A percentile compares a stretch with the other conserved stretches of the same genome.
phyloP scores from a whole-genome alignment of 2,113 vertebrate genomes.

The Brevimyrus niger region DNA sequence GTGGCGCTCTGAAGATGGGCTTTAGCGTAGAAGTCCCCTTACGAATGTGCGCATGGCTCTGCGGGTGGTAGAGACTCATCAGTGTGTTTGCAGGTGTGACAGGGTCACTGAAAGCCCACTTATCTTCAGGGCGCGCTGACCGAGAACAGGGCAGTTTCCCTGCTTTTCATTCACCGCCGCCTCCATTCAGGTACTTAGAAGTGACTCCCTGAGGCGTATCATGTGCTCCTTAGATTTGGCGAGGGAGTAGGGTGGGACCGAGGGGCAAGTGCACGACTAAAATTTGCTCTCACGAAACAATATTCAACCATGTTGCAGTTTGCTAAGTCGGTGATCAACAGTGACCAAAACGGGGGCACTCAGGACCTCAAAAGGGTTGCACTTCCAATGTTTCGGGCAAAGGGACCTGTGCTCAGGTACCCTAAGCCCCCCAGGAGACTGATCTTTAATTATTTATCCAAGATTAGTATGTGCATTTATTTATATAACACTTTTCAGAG shows the following conservation, averaged over 20 bases:
- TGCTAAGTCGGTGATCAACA: neutral
- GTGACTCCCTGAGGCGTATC: neutral
- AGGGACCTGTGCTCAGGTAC: neutral
- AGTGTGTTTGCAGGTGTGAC: neutral
- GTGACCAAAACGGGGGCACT: neutral
- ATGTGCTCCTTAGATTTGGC: neutral
- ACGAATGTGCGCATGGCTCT: neutral
- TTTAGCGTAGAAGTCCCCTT: neutral
- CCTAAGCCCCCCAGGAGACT: neutral
- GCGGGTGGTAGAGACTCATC: neutral
- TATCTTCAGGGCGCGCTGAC: neutral
- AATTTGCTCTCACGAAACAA: neutral
- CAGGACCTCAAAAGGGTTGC: neutral
- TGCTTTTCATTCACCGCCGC: neutral
- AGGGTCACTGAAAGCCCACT: neutral
- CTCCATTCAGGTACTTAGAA: neutral
- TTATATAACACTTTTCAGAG: neutral
- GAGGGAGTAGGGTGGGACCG: neutral
- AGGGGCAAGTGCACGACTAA: neutral
- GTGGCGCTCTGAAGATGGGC: neutral
- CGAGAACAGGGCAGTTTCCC: neutral
- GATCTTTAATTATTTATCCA: neutral
- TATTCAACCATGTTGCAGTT: neutral
- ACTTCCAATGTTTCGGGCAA: neutral
- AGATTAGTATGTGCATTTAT: neutral